A percentile compares a stretch with the other conserved stretches of the same genome.
Conservation (phyloP, 2,113 vertebrate species). For the Salvelinus alpinus region DNA sequence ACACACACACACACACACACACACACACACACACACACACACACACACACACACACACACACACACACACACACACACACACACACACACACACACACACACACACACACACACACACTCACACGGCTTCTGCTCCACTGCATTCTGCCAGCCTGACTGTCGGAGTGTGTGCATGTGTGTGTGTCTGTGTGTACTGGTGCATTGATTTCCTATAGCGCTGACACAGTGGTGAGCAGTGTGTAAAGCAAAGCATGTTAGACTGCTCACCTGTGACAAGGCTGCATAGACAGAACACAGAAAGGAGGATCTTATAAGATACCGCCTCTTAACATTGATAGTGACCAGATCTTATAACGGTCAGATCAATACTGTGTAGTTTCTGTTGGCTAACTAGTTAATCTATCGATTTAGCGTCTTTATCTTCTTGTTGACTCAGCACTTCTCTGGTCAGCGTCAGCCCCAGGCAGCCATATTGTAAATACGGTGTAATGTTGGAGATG, state of each 20-base stretch:
- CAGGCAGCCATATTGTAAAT: too few relatives aligned
- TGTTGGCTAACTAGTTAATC: neutral
- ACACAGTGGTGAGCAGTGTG: slow-evolving; percentile 4
- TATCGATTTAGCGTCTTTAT: neutral
- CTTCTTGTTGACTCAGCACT: neutral
- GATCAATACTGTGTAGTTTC: neutral
- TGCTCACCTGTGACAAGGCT: too few relatives aligned
- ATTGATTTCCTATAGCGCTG: slow-evolving; percentile 51
- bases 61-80: too few relatives aligned
- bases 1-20: too few relatives aligned
- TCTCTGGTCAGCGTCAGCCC: neutral
- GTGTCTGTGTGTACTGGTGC: neutral
- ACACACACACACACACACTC: too few relatives aligned
- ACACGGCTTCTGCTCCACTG: slow-evolving; percentile 20
- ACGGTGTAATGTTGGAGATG: too few relatives aligned
- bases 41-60: too few relatives aligned
- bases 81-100: too few relatives aligned
- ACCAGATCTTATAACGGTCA: neutral
- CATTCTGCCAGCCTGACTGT: slow-evolving; percentile 23
- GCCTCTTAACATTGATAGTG: neutral
- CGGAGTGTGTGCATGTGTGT: neutral
- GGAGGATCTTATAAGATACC: neutral
- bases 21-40: too few relatives aligned
- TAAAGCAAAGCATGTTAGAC: slow-evolving; percentile 10
- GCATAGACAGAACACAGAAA: neutral